Percentiles rank a stretch among this genome's conserved stretches.
Conservation (phyloP, 1,140 invertebrate species). For the Pseudomyrmex flavicornis region DNA sequence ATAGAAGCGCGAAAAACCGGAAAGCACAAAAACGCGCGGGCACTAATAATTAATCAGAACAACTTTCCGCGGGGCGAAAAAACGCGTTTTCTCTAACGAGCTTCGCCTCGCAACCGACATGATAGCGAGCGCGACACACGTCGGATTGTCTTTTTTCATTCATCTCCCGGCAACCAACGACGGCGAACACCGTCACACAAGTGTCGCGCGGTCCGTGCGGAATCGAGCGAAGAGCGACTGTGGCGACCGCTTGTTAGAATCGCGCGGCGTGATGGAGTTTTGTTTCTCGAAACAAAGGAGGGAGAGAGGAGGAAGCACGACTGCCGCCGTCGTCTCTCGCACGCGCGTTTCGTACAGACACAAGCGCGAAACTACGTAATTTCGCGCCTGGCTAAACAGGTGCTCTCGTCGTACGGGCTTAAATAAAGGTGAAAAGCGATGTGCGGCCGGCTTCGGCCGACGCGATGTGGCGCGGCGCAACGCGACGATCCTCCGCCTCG, state of each 20-base stretch:
- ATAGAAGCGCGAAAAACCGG: conserved; percentile 55
- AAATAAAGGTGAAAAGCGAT: conserved; percentile 66
- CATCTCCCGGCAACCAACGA: neutral
- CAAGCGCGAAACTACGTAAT: conserved; percentile 73
- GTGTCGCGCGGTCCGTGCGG: neutral
- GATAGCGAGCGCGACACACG: neutral
- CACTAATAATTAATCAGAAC: conserved; percentile 73
- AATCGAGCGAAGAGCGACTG: conserved; percentile 24
- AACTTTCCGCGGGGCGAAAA: conserved; percentile 46
- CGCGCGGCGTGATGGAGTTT: conserved; percentile 50
- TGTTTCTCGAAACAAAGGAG: conserved; percentile 48
- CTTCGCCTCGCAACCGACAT: neutral
- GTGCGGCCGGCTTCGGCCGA: neutral
- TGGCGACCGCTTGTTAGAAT: conserved; percentile 54
- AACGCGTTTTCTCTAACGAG: conserved; percentile 60
- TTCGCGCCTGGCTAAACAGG: conserved; percentile 75
- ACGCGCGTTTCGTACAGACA: conserved; percentile 3
- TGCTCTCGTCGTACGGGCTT: conserved; percentile 48
- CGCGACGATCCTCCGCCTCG: conserved; percentile 13
- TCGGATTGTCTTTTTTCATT: conserved; percentile 19
- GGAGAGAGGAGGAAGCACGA: conserved; percentile 1
- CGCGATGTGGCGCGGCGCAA: neutral
- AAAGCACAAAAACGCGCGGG: conserved; percentile 21
- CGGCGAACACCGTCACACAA: neutral
- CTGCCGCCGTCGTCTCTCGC: conserved; percentile 38